phyloP scores from a whole-genome alignment of 2,113 vertebrate species.

The Tachysurus fulvidraco region DNA sequence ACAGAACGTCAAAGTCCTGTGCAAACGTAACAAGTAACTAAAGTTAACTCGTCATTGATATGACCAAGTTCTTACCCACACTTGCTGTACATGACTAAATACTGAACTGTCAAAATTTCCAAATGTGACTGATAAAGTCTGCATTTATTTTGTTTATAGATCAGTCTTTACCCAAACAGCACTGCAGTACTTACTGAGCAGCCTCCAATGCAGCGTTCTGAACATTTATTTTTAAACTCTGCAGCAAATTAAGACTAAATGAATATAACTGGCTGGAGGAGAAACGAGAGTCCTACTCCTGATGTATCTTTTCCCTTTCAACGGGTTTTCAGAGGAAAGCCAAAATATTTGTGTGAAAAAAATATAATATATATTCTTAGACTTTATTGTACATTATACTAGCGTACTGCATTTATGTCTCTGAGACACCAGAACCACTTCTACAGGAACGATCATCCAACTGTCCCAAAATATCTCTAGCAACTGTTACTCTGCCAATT shows the following conservation, averaged over 20 bases:
- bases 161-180: not conserved
- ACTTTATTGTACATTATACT: not conserved
- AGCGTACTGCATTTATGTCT: no score
- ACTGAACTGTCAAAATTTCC: not conserved
- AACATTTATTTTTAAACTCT: not conserved
- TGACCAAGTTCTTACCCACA: not conserved
- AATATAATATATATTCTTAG: not conserved
- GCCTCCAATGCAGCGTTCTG: not conserved
- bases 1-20: not conserved
- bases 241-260: not conserved
- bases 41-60: not conserved
- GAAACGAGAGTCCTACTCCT: not conserved
- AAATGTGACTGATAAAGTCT: not conserved
- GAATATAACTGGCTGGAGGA: not conserved
- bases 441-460: not conserved
- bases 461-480: not conserved
- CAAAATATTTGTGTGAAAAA: not conserved
- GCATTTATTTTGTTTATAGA: not conserved
- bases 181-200: not conserved
- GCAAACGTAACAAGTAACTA: not conserved
- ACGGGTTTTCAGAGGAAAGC: not conserved
- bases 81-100: not conserved
- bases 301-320: not conserved
- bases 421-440: not conserved
- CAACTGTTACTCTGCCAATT: not conserved